Evolutionary conservation across 2,113 vertebrate species (phyloP).

Genomic region (Dicerorhinus sumatrensis): DNA sequence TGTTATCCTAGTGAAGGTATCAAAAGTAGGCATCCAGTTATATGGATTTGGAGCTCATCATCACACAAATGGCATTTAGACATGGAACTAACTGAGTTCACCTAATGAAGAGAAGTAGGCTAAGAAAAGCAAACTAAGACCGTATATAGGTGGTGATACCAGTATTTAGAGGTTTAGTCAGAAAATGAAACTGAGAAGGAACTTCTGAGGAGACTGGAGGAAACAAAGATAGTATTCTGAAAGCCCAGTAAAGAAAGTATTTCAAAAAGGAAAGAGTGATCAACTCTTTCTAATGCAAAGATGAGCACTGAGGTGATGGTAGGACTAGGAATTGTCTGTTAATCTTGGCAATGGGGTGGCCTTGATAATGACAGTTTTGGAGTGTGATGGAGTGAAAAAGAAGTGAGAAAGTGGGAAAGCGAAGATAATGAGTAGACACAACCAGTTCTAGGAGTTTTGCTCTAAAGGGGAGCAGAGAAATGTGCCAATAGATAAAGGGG

Average conservation of each 20-base stretch:
- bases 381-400: not conserved
- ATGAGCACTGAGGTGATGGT: not conserved
- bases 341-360: not conserved
- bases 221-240: not conserved
- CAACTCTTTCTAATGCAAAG: not conserved
- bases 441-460: not conserved
- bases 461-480: not conserved
- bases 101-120: not conserved
- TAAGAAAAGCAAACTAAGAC: not conserved
- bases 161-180: not conserved
- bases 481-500: not conserved
- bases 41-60: not conserved
- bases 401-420: not conserved
- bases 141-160: not conserved
- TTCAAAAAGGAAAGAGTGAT: not conserved
- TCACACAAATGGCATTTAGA: not conserved
- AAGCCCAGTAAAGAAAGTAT: not conserved
- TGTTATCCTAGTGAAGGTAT: not conserved
- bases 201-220: not conserved
- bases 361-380: not conserved
- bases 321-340: not conserved
- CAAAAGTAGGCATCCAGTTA: not conserved
- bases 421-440: not conserved
- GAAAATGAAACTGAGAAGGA: not conserved
- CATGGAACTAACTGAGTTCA: not conserved